A percentile compares a stretch with the other conserved stretches of the same genome.
phyloP scores from a whole-genome alignment of 30 jellyfish, hydroid and myxozoan genomes.

The Catostylus mosaicus region DNA sequence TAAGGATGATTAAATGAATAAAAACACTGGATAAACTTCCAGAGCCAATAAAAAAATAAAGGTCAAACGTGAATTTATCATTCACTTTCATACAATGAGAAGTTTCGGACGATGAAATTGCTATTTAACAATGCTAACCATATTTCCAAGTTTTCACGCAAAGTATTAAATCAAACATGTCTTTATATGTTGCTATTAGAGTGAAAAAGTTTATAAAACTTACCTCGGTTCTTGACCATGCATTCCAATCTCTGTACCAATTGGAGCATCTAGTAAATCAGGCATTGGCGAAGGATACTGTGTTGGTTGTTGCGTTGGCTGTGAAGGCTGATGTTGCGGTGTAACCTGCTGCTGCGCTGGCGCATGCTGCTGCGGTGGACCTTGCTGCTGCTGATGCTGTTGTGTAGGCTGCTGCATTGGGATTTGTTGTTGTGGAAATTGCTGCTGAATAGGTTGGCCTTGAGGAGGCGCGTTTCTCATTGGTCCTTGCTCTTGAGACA shows the following conservation, averaged over 20 bases:
- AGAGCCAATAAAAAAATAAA: too few relatives aligned
- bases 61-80: too few relatives aligned
- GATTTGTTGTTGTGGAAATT: constrained; percentile 17
- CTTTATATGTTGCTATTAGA: too few relatives aligned
- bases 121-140: too few relatives aligned
- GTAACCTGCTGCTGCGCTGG: constrained; percentile 13
- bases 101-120: too few relatives aligned
- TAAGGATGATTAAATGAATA: too few relatives aligned
- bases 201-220: too few relatives aligned
- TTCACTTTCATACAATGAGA: too few relatives aligned
- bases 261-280: constrained; percentile 77
- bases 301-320: constrained; percentile 56
- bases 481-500: constrained; percentile 11
- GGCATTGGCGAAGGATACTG: constrained; percentile 54
- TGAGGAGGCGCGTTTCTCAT: background rate
- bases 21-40: too few relatives aligned
- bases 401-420: constrained; percentile 13
- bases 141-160: too few relatives aligned
- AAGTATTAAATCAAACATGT: too few relatives aligned
- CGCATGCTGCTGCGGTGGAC: constrained; percentile 34
- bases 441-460: constrained; percentile 50
- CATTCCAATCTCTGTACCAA: constrained; percentile 61
- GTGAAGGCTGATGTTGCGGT: constrained; percentile 39
- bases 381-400: constrained; percentile 34
- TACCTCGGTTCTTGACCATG: constrained; percentile 45